Evolutionary conservation across 2,797 vertebrate genomes (phyloP).

Genomic region (Gymnothorax javanicus): DNA sequence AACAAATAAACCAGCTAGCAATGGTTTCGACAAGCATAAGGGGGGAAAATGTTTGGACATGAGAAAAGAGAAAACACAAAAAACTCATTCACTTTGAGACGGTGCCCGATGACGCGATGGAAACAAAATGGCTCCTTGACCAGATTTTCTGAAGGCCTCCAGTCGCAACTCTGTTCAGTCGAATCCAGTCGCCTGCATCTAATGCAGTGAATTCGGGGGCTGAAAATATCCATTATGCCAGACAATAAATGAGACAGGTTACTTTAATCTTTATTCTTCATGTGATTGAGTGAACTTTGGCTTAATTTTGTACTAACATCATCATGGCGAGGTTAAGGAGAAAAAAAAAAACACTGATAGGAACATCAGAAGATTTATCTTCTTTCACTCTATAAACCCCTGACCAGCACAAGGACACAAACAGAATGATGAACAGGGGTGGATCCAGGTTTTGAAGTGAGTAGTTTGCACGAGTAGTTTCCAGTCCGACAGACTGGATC

Average conservation of each 20-base stretch:
- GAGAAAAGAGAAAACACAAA: too few relatives aligned
- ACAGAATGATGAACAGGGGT: constrained; percentile 13
- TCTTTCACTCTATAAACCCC: constrained; percentile 29
- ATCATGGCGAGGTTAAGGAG: not conserved
- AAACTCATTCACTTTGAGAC: too few relatives aligned
- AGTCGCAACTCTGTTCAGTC: not conserved
- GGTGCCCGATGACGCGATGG: too few relatives aligned
- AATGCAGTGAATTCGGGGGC: not conserved
- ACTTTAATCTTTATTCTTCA: not conserved
- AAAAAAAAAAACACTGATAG: constrained; percentile 17
- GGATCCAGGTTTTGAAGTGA: too few relatives aligned
- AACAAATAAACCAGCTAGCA: too few relatives aligned
- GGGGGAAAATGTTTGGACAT: too few relatives aligned
- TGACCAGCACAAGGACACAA: constrained; percentile 30
- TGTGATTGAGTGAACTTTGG: constrained; percentile 21
- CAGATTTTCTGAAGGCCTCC: too few relatives aligned
- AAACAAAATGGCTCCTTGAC: too few relatives aligned
- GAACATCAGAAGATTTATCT: constrained; percentile 31
- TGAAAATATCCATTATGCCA: not conserved
- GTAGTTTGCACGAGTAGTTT: too few relatives aligned
- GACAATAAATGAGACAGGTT: not conserved
- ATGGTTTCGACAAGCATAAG: too few relatives aligned
- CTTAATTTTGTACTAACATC: not conserved
- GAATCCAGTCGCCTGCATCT: not conserved
- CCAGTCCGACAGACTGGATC: too few relatives aligned